Conservation (phyloP, 2,797 vertebrate species). For the Oryzias sinensis region DNA sequence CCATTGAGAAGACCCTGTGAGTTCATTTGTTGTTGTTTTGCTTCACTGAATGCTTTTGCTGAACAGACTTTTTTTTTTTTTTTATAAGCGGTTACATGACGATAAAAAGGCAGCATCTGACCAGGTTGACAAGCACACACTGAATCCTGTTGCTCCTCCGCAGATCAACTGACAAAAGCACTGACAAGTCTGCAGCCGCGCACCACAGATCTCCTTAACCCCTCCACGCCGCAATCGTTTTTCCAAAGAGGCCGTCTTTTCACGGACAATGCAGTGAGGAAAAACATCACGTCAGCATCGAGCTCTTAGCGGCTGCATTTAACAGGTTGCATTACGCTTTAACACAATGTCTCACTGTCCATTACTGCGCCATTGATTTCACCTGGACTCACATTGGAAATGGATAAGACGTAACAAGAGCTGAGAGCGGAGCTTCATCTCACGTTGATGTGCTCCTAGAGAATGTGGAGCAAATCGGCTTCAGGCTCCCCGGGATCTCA, state of each 20-base stretch:
- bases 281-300: conserved; percentile 18
- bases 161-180: conserved; percentile 7
- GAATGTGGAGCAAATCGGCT: conserved; percentile 36
- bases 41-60: conserved; percentile 25
- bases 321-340: conserved; percentile 62
- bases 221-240: conserved; percentile 9
- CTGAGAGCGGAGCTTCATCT: conserved; percentile 27
- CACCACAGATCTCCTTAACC: not conserved
- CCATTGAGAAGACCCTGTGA: conserved; percentile 14
- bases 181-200: not conserved
- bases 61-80: not conserved
- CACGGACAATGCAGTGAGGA: conserved; percentile 20
- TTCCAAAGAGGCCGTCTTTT: conserved; percentile 14
- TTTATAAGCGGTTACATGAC: conserved; percentile 11
- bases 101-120: conserved; percentile 4
- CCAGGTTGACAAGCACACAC: conserved; percentile 15
- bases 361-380: conserved; percentile 63
- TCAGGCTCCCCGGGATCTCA: conserved; percentile 47
- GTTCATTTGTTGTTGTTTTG: conserved; percentile 24
- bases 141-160: conserved; percentile 12
- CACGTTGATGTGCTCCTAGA: conserved; percentile 21
- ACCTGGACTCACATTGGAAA: conserved; percentile 51
- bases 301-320: conserved; percentile 50
- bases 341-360: conserved; percentile 49
- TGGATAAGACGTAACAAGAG: conserved; percentile 48